Base-by-base conservation (phyloP, 1,140 invertebrate species). In the Pemphigus obesinymphae region DNA sequence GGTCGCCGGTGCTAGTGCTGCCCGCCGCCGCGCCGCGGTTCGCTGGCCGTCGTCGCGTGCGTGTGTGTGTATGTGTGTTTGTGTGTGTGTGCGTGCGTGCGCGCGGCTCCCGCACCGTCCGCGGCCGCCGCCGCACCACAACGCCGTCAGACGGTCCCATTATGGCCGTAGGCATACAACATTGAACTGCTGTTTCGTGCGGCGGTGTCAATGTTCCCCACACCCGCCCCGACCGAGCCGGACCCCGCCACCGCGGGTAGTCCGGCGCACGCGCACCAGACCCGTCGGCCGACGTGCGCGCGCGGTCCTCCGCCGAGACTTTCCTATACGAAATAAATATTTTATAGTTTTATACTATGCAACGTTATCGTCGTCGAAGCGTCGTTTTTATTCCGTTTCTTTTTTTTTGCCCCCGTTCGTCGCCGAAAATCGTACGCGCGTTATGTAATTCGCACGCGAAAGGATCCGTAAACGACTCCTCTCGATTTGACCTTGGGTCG, bases 141-240 rank as follows among this genome's bases (percentile, higher is more conserved):
- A 37, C 17, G 50, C 29, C 29, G 29, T 31, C 45, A 26, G 1
- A 53, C 15, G 45, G 72, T 75, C 29, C 45, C 45, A 50, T 58
- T 26, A 40, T 58, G 73, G 73, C 73, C 50, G 73, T 78, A 58
- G 73, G 73, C 50, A 26, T 37, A 58, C 34, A 78, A 78, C 73
- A 58, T 78, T 40, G 73, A 78, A 58, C 73, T 58, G 34, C 50
- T 23, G 50, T 40, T 53, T 31, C 11, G 45, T 34, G 72, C 29
- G 43, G 68, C 26, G 43, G 58, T 55, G 20, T 61, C 58, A 13
- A 26, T 26, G 26, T 23, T 61, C 17, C 26, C 58, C 11, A n/a
- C 53, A 5, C 23, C 11, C 53, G 23, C 53, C 53, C 1, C n/a
- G n/a, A 26, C 23, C n/a, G 3, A 26, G 55, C 23, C 58, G 13